Percentiles rank a stretch among this genome's conserved stretches.
phyloP scores from a whole-genome alignment of 1,140 invertebrate genomes.

The Akabosia matsudoensis region DNA sequence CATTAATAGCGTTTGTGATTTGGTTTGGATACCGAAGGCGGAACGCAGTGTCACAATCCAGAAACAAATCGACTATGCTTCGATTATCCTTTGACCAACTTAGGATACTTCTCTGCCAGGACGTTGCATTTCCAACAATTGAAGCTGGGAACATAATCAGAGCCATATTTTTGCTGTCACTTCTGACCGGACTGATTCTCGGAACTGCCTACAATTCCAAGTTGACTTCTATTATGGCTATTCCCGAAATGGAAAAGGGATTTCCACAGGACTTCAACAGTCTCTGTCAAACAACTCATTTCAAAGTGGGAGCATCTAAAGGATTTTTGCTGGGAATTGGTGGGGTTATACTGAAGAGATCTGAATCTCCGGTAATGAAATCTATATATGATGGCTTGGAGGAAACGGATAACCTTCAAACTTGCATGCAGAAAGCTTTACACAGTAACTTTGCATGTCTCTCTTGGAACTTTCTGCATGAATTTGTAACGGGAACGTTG shows the following conservation, averaged over 20 bases:
- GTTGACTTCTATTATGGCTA: not conserved
- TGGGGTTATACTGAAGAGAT: not conserved
- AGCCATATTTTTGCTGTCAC: not conserved
- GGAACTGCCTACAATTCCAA: constrained; percentile 17
- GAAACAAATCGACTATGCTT: not conserved
- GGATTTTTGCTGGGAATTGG: not conserved
- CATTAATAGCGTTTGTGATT: not conserved
- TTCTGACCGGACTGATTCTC: not conserved
- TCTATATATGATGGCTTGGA: not conserved
- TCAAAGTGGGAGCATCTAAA: not conserved
- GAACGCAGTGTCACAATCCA: not conserved
- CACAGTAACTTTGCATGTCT: not conserved
- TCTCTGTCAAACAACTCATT: not conserved
- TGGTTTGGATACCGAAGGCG: not conserved
- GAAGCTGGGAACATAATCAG: not conserved
- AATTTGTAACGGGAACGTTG: not conserved
- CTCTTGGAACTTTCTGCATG: not conserved
- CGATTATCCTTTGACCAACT: not conserved
- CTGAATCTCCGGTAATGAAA: not conserved
- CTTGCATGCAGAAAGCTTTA: not conserved
- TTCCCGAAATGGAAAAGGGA: not conserved
- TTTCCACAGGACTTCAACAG: not conserved
- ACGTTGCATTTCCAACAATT: not conserved
- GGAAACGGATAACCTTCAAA: not conserved
- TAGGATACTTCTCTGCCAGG: not conserved